Evolutionary conservation across 2,797 vertebrate species (phyloP).

Genomic region (Phalloptychus januarius): DNA sequence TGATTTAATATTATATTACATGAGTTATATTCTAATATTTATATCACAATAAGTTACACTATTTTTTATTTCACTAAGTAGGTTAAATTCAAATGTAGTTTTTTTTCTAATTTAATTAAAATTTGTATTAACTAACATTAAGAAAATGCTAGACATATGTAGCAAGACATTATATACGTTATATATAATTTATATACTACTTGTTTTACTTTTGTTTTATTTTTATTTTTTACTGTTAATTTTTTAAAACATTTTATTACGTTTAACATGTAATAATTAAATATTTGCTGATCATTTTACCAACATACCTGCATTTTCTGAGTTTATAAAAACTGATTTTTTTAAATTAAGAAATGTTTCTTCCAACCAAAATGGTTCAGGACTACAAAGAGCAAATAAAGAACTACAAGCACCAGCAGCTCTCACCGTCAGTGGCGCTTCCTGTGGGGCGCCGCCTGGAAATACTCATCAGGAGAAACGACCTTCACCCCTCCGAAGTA

Average conservation of each 20-base stretch:
- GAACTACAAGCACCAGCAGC: conserved; percentile 28
- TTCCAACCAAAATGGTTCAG: not conserved
- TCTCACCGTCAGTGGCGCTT: conserved; percentile 48
- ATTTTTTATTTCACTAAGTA: not conserved
- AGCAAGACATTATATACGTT: no score
- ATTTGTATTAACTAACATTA: no score
- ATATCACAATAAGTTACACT: not conserved
- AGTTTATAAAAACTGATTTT: not conserved
- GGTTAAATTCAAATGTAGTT: not conserved
- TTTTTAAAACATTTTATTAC: not conserved
- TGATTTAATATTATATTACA: not conserved
- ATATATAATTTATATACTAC: no score
- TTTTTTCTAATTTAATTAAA: no score
- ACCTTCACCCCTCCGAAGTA: conserved; percentile 93
- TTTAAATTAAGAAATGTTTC: not conserved
- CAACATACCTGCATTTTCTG: not conserved
- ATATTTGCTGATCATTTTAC: no score
- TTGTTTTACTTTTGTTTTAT: not conserved
- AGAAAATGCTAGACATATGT: no score
- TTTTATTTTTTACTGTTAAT: not conserved
- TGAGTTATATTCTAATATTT: not conserved
- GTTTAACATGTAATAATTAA: no score
- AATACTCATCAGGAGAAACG: conserved; percentile 90
- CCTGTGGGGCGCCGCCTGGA: conserved; percentile 81
- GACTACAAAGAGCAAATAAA: not conserved